Base-by-base conservation (phyloP, 2,797 vertebrate species). In the Antrozous pallidus region DNA sequence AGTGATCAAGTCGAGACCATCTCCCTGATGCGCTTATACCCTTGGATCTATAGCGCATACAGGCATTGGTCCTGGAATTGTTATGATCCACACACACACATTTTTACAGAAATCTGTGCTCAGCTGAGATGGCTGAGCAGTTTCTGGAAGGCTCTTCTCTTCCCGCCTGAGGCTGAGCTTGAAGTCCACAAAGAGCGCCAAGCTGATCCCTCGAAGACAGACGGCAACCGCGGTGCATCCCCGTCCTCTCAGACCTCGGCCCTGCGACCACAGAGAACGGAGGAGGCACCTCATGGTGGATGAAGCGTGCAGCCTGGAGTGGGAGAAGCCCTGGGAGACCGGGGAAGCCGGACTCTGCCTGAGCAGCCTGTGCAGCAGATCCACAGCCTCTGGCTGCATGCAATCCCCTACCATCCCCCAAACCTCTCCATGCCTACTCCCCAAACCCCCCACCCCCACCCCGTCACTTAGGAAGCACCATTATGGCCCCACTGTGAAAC, bases 1-100 rank as follows among this genome's bases (percentile, higher is more conserved):
- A 85, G 93, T 73, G 17, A 94, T 65, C 65, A 78, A 88, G n/a
- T 75, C 69, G 82, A 58, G 73, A 49, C 3, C n/a, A 61, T 51
- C 56, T 88, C 33, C 17, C 63, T 74, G 31, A 36, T 26, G 14
- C 17, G 31, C 47, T 70, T 58, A 56, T 42, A 77, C 38, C 17
- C 14, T 17, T 56, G 78, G 70, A 12, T 71, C 31, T 26, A 33
- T 16, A 90, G 17, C 36, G 26, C 33, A n/a, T 13, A 65, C 4
- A 31, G 28, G 6, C 6, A 12, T 67, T 54, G 9, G 11, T 31
- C 8, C 38, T 31, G 47, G 38, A 8, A 16, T n/a, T 61, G 18
- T 13, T 67, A 12, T 38, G 33, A 51, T 47, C 74, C 11, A 40
- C 28, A 77, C 13, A 77, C 13, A 69, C n/a, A 80, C 3, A 28